Percentiles rank a stretch among this genome's conserved stretches.
These are phyloP conservation scores for Sylvicola fuscatus DNA, from an alignment of 2,888 invertebrate species.

Conservation along the genomic window DNA sequence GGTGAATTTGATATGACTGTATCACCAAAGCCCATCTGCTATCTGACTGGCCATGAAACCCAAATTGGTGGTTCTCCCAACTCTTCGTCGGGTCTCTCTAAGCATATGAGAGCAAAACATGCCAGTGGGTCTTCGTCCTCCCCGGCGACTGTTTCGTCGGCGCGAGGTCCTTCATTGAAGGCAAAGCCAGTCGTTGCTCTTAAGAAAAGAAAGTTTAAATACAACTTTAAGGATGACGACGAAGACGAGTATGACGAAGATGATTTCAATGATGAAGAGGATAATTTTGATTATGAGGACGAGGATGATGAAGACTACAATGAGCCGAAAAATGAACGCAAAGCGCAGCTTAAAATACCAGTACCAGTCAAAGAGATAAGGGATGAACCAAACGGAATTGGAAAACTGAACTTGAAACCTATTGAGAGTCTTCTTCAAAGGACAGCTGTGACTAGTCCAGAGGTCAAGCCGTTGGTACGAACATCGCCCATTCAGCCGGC, in stretches of 20 bases:
- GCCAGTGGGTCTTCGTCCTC: background rate
- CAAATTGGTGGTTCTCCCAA: no score
- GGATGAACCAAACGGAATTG: background rate
- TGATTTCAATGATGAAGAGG: constrained; percentile 8
- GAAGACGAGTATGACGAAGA: constrained; percentile 12
- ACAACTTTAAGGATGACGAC: constrained; percentile 8
- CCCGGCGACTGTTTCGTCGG: background rate
- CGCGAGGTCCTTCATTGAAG: constrained; percentile 22
- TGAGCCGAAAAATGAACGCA: background rate
- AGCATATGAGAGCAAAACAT: background rate
- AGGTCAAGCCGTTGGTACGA: no score
- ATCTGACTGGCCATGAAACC: constrained; percentile 5
- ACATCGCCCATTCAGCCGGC: no score
- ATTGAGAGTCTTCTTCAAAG: no score
- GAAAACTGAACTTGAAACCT: background rate
- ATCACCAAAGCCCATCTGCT: constrained; percentile 18
- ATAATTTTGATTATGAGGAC: background rate
- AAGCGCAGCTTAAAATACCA: background rate
- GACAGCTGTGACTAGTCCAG: no score
- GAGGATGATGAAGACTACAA: background rate
- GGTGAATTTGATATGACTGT: constrained; percentile 18
- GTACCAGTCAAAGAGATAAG: background rate
- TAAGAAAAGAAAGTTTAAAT: no score
- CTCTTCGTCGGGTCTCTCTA: no score
- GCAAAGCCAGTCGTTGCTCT: constrained; percentile 17